Base-by-base conservation (phyloP, 2,888 invertebrate genomes). In the Drosophila nigricruria region DNA sequence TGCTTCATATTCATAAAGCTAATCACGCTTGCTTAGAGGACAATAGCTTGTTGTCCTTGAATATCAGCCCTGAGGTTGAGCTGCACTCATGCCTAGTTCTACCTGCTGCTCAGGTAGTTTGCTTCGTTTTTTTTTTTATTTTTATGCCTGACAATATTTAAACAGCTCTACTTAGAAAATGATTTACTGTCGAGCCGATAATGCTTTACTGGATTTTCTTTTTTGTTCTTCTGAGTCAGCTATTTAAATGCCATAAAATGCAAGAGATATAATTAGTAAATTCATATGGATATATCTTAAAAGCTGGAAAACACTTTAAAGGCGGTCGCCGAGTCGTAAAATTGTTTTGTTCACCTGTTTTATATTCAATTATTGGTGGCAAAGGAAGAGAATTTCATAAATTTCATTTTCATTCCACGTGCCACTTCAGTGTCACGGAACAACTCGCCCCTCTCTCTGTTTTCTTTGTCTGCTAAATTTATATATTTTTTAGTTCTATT, bases 311-410 rank as follows among this genome's bases (percentile, higher is more conserved):
- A 42, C 60, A 50, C 50, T 56, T 59, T 52, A 20, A 30, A 14
- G 34, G 70, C 61, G 76, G 77, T 83, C 65, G 53, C 42, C 30
- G 60, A 63, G 57, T 64, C 81, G 61, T 77, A 57, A 81, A 89
- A 84, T 79, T 90, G 91, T 49, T 91, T 91, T 81, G 87, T 90
- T 91, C 89, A 89, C 91, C 91, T 89, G 89, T 81, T 86, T 90
- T 89, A 81, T 72, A 69, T 72, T 56, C 73, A 74, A 70, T 74
- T 85, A 69, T 65, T 30, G 58, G 57, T 14, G 14, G 32, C 16
- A 32, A 32, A 14, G 36, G 27, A 32, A 36, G 59, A 65, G 60
- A 64, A 75, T 86, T 89, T 89, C 81, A 81, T 88, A 86, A 69
- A 82, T 85, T 73, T 73, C 59, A 45, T 52, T 50, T 30, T 30